phyloP scores from a whole-genome alignment of 2,888 invertebrate species.

The Cephonodes hylas region DNA sequence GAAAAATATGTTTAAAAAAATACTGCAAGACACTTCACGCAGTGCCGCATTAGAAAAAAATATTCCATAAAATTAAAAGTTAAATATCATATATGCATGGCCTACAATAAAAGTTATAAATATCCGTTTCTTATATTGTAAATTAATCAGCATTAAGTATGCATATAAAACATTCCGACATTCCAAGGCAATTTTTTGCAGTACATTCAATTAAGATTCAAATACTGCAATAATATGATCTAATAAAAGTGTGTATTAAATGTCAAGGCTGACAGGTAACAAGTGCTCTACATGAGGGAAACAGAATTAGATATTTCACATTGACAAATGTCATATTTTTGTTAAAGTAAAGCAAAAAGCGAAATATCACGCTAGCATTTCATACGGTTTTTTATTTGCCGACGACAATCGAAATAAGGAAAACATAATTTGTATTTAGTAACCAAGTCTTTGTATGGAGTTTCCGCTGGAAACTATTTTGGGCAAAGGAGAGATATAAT shows the following conservation, averaged over 20 bases:
- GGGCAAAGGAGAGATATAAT: too few species aligned
- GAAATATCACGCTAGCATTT: not conserved
- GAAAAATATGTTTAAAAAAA: not conserved
- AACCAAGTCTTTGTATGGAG: not conserved
- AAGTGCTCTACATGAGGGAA: slow-evolving; percentile 30
- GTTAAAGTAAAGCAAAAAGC: not conserved
- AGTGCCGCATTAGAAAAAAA: not conserved
- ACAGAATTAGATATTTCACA: slow-evolving; percentile 6
- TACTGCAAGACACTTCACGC: not conserved
- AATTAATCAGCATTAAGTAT: not conserved
- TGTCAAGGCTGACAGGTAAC: slow-evolving; percentile 33
- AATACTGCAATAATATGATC: not conserved
- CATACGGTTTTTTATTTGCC: not conserved
- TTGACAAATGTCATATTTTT: slow-evolving; percentile 2
- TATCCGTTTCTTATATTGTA: not conserved
- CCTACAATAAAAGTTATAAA: not conserved
- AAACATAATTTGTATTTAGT: not conserved
- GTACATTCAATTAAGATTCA: not conserved
- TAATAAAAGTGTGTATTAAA: slow-evolving; percentile 19
- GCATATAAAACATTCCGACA: not conserved
- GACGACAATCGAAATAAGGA: not conserved
- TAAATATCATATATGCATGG: not conserved
- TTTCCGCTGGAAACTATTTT: too few species aligned
- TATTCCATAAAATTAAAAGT: not conserved
- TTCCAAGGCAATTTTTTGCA: slow-evolving; percentile 1